phyloP scores from a whole-genome alignment of 2,113 vertebrate species.

The Dolichotis patagonum region DNA sequence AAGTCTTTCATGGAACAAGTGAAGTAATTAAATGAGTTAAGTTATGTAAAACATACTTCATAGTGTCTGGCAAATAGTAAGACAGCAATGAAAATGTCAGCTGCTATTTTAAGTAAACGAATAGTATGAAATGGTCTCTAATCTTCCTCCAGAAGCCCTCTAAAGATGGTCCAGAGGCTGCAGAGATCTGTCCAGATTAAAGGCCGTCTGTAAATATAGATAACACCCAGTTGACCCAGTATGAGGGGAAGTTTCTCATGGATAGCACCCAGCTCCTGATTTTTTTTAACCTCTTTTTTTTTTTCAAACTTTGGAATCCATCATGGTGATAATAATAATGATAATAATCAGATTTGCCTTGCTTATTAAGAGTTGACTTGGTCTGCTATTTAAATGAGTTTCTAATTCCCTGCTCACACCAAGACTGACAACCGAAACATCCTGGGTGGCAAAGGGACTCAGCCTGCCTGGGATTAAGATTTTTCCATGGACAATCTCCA shows the following conservation, averaged over 20 bases:
- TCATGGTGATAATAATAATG: constrained; percentile 11
- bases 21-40: constrained; percentile 34
- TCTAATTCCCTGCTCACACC: constrained; percentile 69
- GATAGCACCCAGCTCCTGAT: not conserved
- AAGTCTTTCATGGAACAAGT: constrained; percentile 26
- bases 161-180: not conserved
- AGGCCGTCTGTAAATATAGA: not conserved
- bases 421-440: constrained; percentile 62
- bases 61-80: not conserved
- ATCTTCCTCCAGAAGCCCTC: constrained; percentile 31
- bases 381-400: constrained; percentile 61
- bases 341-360: constrained; percentile 64
- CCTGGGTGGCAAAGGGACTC: constrained; percentile 64
- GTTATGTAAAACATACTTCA: not conserved
- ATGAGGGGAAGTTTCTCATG: not conserved
- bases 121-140: not conserved
- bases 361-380: constrained; percentile 61
- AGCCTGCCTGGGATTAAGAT: constrained; percentile 66
- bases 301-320: not conserved
- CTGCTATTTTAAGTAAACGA: constrained; percentile 51
- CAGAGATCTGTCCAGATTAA: not conserved
- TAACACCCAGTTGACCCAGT: not conserved
- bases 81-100: not conserved
- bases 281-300: not conserved
- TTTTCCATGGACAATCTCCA: constrained; percentile 61